Evolutionary conservation across 2,797 vertebrate species (phyloP).

Genomic region (Bryconaethiops microstoma): DNA sequence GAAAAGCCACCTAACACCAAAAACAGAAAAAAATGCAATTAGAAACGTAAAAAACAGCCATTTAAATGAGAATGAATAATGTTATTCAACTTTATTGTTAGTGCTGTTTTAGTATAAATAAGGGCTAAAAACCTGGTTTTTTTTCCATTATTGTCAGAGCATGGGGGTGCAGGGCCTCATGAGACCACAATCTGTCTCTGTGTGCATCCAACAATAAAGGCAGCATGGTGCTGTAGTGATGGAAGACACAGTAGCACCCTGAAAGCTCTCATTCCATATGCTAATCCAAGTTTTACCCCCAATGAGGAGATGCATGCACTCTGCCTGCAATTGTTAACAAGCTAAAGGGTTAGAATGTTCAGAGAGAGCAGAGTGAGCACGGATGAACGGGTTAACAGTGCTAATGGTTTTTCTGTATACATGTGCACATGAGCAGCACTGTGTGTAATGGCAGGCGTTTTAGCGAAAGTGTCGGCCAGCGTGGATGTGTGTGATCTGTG

Average conservation of each 20-base stretch:
- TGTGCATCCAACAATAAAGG: neutral
- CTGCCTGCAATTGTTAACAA: neutral
- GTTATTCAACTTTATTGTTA: no score
- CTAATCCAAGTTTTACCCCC: neutral
- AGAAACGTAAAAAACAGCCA: no score
- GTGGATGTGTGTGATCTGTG: conserved; percentile 20
- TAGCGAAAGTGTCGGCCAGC: conserved; percentile 3
- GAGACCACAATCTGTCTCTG: no score
- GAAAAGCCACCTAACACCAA: no score
- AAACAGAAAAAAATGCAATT: no score
- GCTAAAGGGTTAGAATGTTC: neutral
- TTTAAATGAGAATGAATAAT: no score
- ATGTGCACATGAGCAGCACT: neutral
- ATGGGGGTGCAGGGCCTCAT: no score
- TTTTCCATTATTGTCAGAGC: no score
- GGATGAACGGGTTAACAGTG: conserved; percentile 32
- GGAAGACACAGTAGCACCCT: no score
- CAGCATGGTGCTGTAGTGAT: no score
- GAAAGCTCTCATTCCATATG: neutral
- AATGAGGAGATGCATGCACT: neutral
- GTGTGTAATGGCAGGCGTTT: conserved; percentile 17
- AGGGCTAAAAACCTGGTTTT: no score
- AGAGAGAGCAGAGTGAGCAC: conserved; percentile 22
- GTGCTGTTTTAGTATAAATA: no score
- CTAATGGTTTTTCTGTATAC: conserved; percentile 15